Percentiles rank a stretch among this genome's conserved stretches.
phyloP scores from a whole-genome alignment of 2,113 vertebrate genomes.

The Eretmochelys imbricata region DNA sequence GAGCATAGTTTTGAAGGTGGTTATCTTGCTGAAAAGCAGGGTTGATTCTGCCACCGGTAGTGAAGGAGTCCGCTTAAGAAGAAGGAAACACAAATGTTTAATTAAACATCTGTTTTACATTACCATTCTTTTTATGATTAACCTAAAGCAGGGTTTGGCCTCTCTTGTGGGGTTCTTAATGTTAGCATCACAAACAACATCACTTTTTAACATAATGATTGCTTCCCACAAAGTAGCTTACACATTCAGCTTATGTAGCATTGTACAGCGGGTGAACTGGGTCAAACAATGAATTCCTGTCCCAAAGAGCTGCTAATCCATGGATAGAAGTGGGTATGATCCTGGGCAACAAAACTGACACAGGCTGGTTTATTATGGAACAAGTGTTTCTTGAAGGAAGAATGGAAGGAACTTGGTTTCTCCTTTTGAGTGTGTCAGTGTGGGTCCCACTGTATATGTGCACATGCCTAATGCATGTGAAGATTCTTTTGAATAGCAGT shows the following conservation, averaged over 20 bases:
- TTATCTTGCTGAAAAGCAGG: conserved; percentile 56
- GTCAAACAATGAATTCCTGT: conserved; percentile 2
- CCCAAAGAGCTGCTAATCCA: not conserved
- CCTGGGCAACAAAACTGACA: not conserved
- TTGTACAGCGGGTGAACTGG: not conserved
- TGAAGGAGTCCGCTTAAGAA: conserved; percentile 2
- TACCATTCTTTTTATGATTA: not conserved
- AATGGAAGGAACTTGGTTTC: not conserved
- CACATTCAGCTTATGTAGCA: accelerated
- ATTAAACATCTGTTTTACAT: not conserved
- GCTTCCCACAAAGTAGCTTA: not conserved
- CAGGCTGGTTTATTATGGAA: not conserved
- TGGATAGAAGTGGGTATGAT: conserved; percentile 40
- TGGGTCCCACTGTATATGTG: not conserved
- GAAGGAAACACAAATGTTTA: not conserved
- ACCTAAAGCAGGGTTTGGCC: not conserved
- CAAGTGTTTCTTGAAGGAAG: not conserved
- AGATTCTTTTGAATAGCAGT: not conserved
- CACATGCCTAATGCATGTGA: not conserved
- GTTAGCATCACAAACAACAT: not conserved
- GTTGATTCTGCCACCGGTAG: conserved; percentile 42
- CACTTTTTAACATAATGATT: not conserved
- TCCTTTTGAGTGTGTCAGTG: not conserved
- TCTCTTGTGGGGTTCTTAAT: not conserved
- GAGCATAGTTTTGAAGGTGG: conserved; percentile 23